Evolutionary conservation across 1,140 invertebrate species (phyloP).

Genomic region (Drosophila eugracilis): DNA sequence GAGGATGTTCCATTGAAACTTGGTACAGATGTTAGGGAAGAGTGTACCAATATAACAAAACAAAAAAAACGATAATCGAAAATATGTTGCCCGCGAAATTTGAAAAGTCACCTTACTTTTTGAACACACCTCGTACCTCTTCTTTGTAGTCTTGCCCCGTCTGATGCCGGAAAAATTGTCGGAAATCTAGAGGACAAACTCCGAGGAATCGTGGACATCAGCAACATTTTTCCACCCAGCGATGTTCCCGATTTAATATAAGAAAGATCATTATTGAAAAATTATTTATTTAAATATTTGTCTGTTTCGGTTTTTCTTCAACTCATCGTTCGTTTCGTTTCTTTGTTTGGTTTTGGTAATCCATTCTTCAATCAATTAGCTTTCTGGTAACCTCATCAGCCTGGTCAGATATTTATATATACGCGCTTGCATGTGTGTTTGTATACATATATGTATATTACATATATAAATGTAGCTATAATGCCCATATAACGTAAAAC

Average conservation of each 20-base stretch:
- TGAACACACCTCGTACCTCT: not conserved
- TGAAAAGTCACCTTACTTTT: no score
- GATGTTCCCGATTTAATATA: constrained; percentile 67
- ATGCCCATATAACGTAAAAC: constrained; percentile 17
- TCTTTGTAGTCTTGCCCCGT: not conserved
- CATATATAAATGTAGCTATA: constrained; percentile 38
- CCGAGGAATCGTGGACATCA: constrained; percentile 46
- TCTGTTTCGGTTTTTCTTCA: constrained; percentile 48
- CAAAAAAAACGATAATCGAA: no score
- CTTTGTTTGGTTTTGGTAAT: constrained; percentile 36
- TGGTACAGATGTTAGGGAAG: no score
- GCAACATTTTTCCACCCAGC: constrained; percentile 46
- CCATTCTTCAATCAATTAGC: constrained; percentile 26
- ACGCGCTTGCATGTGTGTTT: constrained; percentile 18
- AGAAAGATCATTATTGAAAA: constrained; percentile 65
- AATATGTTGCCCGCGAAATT: no score
- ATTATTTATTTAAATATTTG: constrained; percentile 79
- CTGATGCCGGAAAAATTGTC: not conserved
- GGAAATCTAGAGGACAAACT: constrained; percentile 5
- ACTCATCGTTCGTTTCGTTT: constrained; percentile 21
- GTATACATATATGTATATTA: constrained; percentile 42
- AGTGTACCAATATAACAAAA: no score
- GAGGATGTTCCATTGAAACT: no score
- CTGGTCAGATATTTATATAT: constrained; percentile 48
- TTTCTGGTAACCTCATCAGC: constrained; percentile 37